Conservation (phyloP, 2,888 invertebrate genomes). For the Beris morrisii region DNA sequence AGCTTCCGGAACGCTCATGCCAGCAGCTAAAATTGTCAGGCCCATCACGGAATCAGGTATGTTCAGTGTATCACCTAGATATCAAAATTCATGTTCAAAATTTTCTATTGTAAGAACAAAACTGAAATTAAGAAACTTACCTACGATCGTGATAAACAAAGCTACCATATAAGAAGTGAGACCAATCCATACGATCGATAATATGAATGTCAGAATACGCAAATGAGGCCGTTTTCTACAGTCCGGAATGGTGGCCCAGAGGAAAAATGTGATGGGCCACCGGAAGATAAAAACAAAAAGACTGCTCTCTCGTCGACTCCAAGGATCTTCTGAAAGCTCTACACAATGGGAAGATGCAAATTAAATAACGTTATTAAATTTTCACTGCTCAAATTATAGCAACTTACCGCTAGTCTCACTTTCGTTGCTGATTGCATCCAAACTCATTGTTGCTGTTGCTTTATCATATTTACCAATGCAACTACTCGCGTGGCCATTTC, state of each 20-base stretch:
- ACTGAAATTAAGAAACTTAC: slow-evolving; percentile 55
- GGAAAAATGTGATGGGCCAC: slow-evolving; percentile 73
- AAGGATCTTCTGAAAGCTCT: slow-evolving; percentile 50
- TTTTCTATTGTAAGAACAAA: neutral
- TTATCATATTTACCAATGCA: slow-evolving; percentile 7
- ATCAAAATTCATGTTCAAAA: neutral
- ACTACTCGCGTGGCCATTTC: slow-evolving; percentile 12
- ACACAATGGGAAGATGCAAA: slow-evolving; percentile 41
- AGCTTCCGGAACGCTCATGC: slow-evolving; percentile 85
- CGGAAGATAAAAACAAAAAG: slow-evolving; percentile 66
- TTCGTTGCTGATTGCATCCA: slow-evolving; percentile 24
- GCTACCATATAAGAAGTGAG: slow-evolving; percentile 79
- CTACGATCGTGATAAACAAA: slow-evolving; percentile 81
- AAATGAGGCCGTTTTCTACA: slow-evolving; percentile 64
- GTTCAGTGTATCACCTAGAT: slow-evolving; percentile 72
- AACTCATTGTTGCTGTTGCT: slow-evolving; percentile 4
- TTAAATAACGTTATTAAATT: neutral
- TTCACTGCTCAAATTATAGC: neutral
- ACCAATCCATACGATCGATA: slow-evolving; percentile 84
- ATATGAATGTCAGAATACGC: slow-evolving; percentile 71
- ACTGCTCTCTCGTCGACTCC: slow-evolving; percentile 60
- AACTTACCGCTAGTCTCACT: slow-evolving; percentile 24
- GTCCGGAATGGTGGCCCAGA: slow-evolving; percentile 78
- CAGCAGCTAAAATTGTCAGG: slow-evolving; percentile 80
- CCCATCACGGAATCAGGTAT: slow-evolving; percentile 87